Base-by-base conservation (phyloP, 2,113 vertebrate species). In the Bufo bufo region DNA sequence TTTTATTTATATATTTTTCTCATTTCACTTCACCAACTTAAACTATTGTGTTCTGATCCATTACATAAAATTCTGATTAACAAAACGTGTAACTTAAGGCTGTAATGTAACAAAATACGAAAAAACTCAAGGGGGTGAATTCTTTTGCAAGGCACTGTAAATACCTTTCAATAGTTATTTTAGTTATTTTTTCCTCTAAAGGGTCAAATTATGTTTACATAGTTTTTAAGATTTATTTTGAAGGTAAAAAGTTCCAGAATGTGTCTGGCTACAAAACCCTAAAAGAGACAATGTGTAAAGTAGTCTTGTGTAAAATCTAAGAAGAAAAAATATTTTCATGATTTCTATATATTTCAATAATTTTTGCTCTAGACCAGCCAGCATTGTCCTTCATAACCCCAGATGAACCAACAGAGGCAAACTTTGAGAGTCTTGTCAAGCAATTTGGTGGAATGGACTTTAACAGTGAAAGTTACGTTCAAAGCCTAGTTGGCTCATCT, bases 391-490 rank as follows among this genome's bases (percentile, higher is more conserved):
- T 96, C 87, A 90, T 91, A 66, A 87, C 94, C 19, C 96, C 97
- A 0, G 92, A 95, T 91, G 93, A 97, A n/a, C 97, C 97, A 81
- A 95, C 96, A 16, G 85, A 93, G 50, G 90, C 90, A 63, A 97
- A 94, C 91, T 99, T 99, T 90, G 95, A 97, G 85, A 89, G 63
- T 0, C 92, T 98, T 77, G 94, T 97, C 85, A 13, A 92, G 49
- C 78, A 88, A 10, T 97, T 95, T 88, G 89, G 89, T 85, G 92
- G 90, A 80, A 92, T 93, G 85, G 0, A 91, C 47, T 95, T 94
- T 45, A 91, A 90, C 82, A 10, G 77, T 17, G 78, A 88, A 56
- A 49, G 33, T 10, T 90, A 83, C 19, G 33, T 52, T 45, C 75
- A 12, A 56, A 87, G 7, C 45, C 33, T 63, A 19, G 49, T 90